Evolutionary conservation across 2,888 invertebrate species (phyloP), one percentile per base, ranked within the genome.

Genomic region (Nycteola revayana): DNA sequence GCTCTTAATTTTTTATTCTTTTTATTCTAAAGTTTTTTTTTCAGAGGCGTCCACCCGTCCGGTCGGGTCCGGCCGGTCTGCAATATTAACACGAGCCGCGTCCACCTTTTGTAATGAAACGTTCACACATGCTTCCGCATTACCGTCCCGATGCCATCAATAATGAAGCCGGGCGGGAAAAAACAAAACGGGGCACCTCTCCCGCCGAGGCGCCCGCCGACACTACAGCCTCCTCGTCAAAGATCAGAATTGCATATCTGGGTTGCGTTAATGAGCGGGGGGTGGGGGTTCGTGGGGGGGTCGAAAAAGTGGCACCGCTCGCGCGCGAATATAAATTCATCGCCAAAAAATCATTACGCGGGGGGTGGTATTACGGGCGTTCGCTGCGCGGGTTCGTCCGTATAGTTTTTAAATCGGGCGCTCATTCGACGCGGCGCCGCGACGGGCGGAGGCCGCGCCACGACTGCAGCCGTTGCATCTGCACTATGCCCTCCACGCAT

Each of bases 341-440:
- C 93, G 93, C 93, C 93, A 93, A 94, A 94, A 94, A 94, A 94
- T 94, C 93, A 94, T 94, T 94, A 94, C 93, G 93, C 93, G 92
- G 91, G 92, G 91, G 91, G 91, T 91, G 91, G 91, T 91, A 91
- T 91, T 91, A 91, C 90, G 91, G 89, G 89, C 81, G 79, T 73
- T 81, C 74, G 76, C 78, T 79, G 87, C 84, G 88, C 83, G 86
- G 77, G 84, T 80, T 76, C 71, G 81, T 76, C 77, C 78, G 69
- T 82, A 87, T 87, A 88, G 87, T 88, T 87, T 88, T 87, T 87
- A 87, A 88, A 86, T 86, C 85, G 86, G 77, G 78, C 79, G 82
- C 77, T 86, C 82, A 84, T 83, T 87, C 84, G 77, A 72, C 77
- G 75, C 69, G 79, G 79, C 83, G 87, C 81, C 81, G 83, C 79